Evolutionary conservation across 1,140 invertebrate species (phyloP).

Genomic region (Drosophila melanica): DNA sequence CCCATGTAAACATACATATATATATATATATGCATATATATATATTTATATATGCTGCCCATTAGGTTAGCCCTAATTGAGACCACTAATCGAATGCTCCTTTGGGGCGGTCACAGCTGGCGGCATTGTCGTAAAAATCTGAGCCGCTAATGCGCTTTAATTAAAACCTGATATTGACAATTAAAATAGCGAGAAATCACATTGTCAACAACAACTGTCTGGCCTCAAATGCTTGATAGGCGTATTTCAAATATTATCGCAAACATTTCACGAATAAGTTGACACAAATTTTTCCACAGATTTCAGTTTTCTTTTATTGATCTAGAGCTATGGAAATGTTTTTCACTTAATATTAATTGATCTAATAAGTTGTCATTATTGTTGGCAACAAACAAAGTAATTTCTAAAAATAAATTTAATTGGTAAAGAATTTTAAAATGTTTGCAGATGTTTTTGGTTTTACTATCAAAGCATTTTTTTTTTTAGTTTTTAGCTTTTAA

Average conservation of each 20-base stretch:
- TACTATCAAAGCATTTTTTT: slow-evolving; percentile 10
- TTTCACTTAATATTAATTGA: slow-evolving; percentile 33
- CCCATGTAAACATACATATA: background rate
- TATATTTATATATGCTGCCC: background rate
- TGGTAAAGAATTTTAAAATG: slow-evolving; percentile 24
- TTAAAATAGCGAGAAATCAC: slow-evolving; percentile 31
- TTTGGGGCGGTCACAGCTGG: background rate
- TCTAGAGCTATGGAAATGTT: slow-evolving; percentile 1
- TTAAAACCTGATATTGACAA: slow-evolving; percentile 17
- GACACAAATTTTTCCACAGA: slow-evolving; percentile 5
- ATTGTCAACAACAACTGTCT: slow-evolving; percentile 63
- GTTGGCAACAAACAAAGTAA: slow-evolving; percentile 15
- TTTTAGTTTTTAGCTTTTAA: background rate
- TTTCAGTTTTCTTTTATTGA: background rate
- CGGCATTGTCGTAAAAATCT: slow-evolving; percentile 1
- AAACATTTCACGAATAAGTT: slow-evolving; percentile 1
- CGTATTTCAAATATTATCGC: slow-evolving; percentile 11
- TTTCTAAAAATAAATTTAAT: slow-evolving; percentile 13
- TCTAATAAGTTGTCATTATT: slow-evolving; percentile 26
- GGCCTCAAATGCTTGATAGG: slow-evolving; percentile 3
- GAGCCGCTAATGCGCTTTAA: slow-evolving; percentile 39
- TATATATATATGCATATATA: background rate
- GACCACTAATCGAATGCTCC: slow-evolving; percentile 5
- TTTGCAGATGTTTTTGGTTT: slow-evolving; percentile 9
- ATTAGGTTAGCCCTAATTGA: slow-evolving; percentile 11